Percentiles rank a stretch among this genome's conserved stretches.
phyloP scores from a whole-genome alignment of 2,797 vertebrate genomes.

The Pangasius larnaudii region DNA sequence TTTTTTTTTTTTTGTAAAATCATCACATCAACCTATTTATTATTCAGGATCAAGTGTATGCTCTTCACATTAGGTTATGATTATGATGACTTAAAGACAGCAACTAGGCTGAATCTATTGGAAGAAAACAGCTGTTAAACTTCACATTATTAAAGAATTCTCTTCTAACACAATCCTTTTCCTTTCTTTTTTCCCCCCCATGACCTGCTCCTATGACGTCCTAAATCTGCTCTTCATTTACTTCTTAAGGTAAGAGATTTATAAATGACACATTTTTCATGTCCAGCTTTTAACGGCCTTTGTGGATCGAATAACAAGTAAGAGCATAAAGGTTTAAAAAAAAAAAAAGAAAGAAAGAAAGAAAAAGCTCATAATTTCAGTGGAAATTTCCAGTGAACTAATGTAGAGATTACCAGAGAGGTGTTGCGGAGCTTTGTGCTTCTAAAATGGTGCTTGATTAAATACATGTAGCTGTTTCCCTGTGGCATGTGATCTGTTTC shows the following conservation, averaged over 20 bases:
- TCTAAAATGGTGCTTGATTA: neutral
- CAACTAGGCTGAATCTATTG: neutral
- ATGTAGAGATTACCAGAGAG: neutral
- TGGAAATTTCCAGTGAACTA: neutral
- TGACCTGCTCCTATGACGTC: conserved; percentile 4
- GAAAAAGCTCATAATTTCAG: neutral
- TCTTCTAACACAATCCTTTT: neutral
- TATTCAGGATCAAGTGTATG: neutral
- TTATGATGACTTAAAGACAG: neutral
- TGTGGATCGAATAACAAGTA: no score
- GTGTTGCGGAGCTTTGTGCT: neutral
- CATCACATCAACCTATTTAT: neutral
- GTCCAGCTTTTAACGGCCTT: neutral
- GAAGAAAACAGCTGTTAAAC: neutral
- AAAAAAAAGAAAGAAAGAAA: no score
- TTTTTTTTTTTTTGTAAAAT: neutral
- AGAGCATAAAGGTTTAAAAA: no score
- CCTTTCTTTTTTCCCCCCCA: neutral
- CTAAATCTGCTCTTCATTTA: conserved; percentile 14
- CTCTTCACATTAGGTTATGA: neutral
- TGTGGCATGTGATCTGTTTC: neutral
- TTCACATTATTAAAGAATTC: neutral
- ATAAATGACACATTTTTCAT: neutral
- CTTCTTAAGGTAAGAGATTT: conserved; percentile 60
- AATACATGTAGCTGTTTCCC: neutral